phyloP scores from a whole-genome alignment of 2,113 vertebrate genomes.

The human region DNA sequence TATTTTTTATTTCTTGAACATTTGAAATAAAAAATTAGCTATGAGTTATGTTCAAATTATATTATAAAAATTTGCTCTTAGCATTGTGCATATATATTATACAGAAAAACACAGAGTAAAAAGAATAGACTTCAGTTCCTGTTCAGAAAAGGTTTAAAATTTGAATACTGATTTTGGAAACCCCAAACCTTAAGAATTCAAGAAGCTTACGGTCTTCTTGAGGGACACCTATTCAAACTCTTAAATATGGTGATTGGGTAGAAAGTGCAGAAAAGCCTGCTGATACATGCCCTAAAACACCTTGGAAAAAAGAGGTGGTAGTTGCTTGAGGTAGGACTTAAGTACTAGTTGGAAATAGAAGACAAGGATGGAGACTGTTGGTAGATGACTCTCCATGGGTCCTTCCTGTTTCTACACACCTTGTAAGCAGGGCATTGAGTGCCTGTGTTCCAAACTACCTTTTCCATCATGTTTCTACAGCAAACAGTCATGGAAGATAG shows the following conservation, averaged over 20 bases:
- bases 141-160: constrained; percentile 28
- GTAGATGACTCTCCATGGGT: not conserved
- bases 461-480: not conserved
- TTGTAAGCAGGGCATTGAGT: not conserved
- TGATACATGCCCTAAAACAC: not conserved
- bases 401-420: not conserved
- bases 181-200: not conserved
- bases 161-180: constrained; percentile 11
- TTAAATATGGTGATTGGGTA: not conserved
- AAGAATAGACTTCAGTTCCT: not conserved
- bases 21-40: constrained; percentile 28
- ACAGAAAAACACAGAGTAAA: not conserved
- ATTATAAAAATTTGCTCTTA: not conserved
- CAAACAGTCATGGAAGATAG: not conserved
- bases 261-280: not conserved
- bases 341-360: not conserved
- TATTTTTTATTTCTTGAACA: not conserved
- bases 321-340: not conserved
- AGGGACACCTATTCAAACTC: not conserved
- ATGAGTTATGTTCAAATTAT: not conserved
- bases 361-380: not conserved
- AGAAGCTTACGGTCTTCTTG: not conserved
- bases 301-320: not conserved
- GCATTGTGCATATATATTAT: not conserved
- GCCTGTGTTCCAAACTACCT: not conserved